phyloP scores from a whole-genome alignment of 2,888 invertebrate genomes.

The Dryobota labecula region DNA sequence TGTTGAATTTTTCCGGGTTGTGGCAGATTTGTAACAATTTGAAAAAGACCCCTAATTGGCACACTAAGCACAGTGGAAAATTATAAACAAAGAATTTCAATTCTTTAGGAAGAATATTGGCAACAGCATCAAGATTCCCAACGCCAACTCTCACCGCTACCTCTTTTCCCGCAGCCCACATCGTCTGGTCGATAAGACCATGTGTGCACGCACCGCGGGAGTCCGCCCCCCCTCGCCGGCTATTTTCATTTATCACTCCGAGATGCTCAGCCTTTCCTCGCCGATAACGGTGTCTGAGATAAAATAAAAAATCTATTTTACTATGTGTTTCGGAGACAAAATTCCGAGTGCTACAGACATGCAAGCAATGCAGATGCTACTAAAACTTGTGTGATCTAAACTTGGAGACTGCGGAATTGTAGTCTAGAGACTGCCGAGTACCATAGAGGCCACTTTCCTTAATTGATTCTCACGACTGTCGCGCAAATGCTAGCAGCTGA shows the following conservation, averaged over 20 bases:
- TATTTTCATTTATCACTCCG: constrained; percentile 89
- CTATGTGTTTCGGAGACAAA: constrained; percentile 10
- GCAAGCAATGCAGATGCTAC: constrained; percentile 22
- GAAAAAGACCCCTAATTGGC: background rate
- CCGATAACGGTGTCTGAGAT: constrained; percentile 63
- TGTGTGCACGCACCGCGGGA: constrained; percentile 89
- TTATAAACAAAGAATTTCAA: background rate
- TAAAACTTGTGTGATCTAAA: constrained; percentile 54
- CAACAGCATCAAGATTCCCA: background rate
- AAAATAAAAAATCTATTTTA: constrained; percentile 50
- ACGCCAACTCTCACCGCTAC: constrained; percentile 61
- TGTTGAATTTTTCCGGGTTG: no score
- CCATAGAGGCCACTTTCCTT: constrained; percentile 55
- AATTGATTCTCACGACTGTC: constrained; percentile 62
- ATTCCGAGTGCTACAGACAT: constrained; percentile 2
- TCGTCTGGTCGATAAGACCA: constrained; percentile 85
- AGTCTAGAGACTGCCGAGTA: constrained; percentile 44
- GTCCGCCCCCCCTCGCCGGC: constrained; percentile 85
- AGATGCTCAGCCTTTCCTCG: constrained; percentile 76
- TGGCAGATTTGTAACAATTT: no score
- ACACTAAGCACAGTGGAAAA: no score
- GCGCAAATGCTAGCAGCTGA: constrained; percentile 54
- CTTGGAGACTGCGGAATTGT: constrained; percentile 54
- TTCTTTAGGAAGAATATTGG: no score
- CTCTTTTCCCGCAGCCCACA: constrained; percentile 65